Evolutionary conservation across 2,888 invertebrate genomes (phyloP).

Genomic region (Sarcophaga rosellei): DNA sequence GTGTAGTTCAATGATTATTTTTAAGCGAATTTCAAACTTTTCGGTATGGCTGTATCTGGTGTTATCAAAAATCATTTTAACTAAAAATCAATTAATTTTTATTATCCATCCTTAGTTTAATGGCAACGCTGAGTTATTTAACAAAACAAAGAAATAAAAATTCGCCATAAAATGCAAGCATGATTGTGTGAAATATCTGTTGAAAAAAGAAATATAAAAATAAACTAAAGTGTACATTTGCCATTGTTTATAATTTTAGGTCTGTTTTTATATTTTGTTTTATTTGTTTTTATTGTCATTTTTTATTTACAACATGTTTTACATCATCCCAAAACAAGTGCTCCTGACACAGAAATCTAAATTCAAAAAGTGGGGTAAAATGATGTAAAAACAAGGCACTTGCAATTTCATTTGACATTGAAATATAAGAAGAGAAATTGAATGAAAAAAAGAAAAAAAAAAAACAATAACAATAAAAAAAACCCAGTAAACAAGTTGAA

Average conservation of each 20-base stretch:
- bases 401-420: slow-evolving; percentile 54
- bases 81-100: slow-evolving; percentile 25
- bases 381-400: neutral
- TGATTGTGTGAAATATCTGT: slow-evolving; percentile 6
- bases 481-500: neutral
- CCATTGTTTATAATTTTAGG: neutral
- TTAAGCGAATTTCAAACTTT: neutral
- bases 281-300: slow-evolving; percentile 21
- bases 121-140: too few species aligned
- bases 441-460: neutral
- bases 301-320: slow-evolving; percentile 43
- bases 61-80: neutral
- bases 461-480: neutral
- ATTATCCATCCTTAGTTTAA: neutral
- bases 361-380: neutral
- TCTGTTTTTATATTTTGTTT: neutral
- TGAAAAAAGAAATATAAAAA: slow-evolving; percentile 18
- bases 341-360: slow-evolving; percentile 47
- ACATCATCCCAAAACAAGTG: slow-evolving; percentile 31
- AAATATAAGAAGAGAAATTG: slow-evolving; percentile 31
- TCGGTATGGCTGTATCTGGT: neutral
- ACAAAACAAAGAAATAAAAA: slow-evolving; percentile 7
- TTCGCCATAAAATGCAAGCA: neutral
- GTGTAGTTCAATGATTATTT: too few species aligned
- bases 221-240: neutral